Evolutionary conservation across 2,113 vertebrate genomes (phyloP).

Genomic region (Epinephelus moara): DNA sequence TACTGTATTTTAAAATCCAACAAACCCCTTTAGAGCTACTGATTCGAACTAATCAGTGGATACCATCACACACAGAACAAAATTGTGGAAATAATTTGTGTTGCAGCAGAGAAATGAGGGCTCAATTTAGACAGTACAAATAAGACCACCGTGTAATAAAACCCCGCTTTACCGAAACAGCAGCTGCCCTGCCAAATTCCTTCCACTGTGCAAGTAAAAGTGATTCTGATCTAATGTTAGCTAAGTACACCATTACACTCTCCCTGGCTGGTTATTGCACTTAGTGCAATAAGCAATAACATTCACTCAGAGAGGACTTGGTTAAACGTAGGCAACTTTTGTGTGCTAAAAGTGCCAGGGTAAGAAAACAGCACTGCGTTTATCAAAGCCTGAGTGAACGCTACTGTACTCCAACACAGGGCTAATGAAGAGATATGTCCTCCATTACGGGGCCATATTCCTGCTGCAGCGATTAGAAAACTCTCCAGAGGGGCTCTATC

Average conservation of each 20-base stretch:
- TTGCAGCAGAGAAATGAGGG: neutral
- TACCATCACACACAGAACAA: neutral
- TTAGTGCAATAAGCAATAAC: slow-evolving; percentile 73
- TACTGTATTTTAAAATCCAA: slow-evolving; percentile 4
- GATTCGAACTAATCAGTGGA: neutral
- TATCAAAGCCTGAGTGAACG: slow-evolving; percentile 77
- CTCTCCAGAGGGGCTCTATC: slow-evolving; percentile 80
- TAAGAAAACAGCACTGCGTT: slow-evolving; percentile 74
- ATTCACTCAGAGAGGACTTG: slow-evolving; percentile 66
- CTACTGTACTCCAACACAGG: slow-evolving; percentile 73
- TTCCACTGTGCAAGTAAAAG: slow-evolving; percentile 43
- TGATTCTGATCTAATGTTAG: slow-evolving; percentile 67
- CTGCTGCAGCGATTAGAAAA: slow-evolving; percentile 81
- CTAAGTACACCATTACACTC: slow-evolving; percentile 73
- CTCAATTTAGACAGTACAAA: slow-evolving; percentile 27
- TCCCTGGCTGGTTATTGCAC: slow-evolving; percentile 68
- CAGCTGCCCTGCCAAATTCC: slow-evolving; percentile 43
- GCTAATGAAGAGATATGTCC: slow-evolving; percentile 86
- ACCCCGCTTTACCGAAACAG: slow-evolving; percentile 36
- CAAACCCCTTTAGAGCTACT: slow-evolving; percentile 5
- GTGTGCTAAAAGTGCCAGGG: slow-evolving; percentile 73
- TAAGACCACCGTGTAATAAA: slow-evolving; percentile 32
- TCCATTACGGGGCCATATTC: slow-evolving; percentile 80
- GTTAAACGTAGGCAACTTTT: slow-evolving; percentile 78
- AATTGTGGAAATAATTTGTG: neutral